phyloP scores from a whole-genome alignment of 2,888 invertebrate species.

The Ophraella communa region DNA sequence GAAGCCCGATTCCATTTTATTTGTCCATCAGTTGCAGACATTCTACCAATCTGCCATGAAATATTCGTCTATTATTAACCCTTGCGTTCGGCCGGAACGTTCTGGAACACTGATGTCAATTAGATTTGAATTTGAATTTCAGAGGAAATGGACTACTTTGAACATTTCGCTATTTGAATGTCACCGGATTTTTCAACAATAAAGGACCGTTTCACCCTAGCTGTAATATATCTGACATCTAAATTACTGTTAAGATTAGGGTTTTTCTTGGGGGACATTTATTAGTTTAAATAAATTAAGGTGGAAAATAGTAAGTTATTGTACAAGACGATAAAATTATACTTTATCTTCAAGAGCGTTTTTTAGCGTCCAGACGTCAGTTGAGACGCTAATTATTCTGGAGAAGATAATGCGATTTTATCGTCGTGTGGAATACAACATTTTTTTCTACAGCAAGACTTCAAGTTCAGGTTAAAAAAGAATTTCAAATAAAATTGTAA shows the following conservation, averaged over 20 bases:
- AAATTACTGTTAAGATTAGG: background rate
- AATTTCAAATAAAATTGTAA: too few species aligned
- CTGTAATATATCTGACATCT: background rate
- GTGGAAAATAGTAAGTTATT: too few species aligned
- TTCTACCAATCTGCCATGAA: slow-evolving; percentile 37
- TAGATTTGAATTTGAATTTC: slow-evolving; percentile 24
- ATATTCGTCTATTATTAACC: slow-evolving; percentile 26
- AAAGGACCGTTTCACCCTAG: background rate
- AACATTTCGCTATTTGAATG: background rate
- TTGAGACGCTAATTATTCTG: too few species aligned
- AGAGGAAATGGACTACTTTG: slow-evolving; percentile 16
- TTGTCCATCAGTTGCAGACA: slow-evolving; percentile 57
- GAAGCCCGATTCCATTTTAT: slow-evolving; percentile 53
- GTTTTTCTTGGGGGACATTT: background rate
- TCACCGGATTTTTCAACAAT: background rate
- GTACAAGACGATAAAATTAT: too few species aligned
- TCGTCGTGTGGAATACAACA: too few species aligned
- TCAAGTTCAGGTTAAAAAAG: too few species aligned
- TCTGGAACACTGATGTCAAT: slow-evolving; percentile 16
- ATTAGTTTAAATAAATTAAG: too few species aligned
- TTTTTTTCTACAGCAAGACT: too few species aligned
- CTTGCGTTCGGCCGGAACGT: slow-evolving; percentile 5
- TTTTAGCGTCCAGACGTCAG: too few species aligned
- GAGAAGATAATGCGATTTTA: too few species aligned
- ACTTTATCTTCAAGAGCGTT: too few species aligned